These are phyloP conservation scores for Pyxicephalus adspersus DNA, from an alignment of 2,113 vertebrate species.

Conservation along the genomic window DNA sequence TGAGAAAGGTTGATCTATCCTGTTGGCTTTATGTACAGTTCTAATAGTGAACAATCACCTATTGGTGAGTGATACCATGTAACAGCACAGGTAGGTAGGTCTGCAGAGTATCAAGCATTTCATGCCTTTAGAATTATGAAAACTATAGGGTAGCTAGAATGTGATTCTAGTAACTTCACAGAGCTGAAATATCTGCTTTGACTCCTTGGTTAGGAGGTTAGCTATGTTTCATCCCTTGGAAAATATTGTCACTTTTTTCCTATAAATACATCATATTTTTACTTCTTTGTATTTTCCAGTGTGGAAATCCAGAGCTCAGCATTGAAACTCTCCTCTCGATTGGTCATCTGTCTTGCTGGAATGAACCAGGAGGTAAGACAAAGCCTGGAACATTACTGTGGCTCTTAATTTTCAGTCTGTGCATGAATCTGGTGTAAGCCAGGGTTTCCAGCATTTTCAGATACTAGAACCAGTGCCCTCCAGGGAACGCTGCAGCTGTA, in stretches of 20 bases:
- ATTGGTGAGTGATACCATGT: too few relatives aligned
- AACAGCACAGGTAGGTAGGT: too few relatives aligned
- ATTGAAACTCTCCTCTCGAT: constrained; percentile 80
- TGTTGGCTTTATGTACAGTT: too few relatives aligned
- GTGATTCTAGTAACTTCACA: background rate
- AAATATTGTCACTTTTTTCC: constrained; percentile 35
- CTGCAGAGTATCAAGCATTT: too few relatives aligned
- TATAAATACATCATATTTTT: constrained; percentile 32
- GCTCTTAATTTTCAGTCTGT: background rate
- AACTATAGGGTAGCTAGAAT: constrained; percentile 18
- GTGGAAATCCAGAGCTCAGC: constrained; percentile 83
- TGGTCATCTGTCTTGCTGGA: constrained; percentile 74
- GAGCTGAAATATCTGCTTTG: too few relatives aligned
- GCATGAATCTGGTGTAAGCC: background rate
- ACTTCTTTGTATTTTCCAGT: constrained; percentile 72
- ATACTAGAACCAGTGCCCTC: too few relatives aligned
- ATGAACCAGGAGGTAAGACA: constrained; percentile 73
- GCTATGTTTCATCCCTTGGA: constrained; percentile 15
- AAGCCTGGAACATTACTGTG: background rate
- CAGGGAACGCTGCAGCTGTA: too few relatives aligned
- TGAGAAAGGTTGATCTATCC: too few relatives aligned
- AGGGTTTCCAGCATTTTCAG: background rate
- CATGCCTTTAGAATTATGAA: too few relatives aligned
- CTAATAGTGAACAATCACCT: too few relatives aligned
- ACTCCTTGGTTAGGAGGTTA: too few relatives aligned